Base-by-base conservation (phyloP, 2,888 invertebrate species). In the Nymphalis c-album region DNA sequence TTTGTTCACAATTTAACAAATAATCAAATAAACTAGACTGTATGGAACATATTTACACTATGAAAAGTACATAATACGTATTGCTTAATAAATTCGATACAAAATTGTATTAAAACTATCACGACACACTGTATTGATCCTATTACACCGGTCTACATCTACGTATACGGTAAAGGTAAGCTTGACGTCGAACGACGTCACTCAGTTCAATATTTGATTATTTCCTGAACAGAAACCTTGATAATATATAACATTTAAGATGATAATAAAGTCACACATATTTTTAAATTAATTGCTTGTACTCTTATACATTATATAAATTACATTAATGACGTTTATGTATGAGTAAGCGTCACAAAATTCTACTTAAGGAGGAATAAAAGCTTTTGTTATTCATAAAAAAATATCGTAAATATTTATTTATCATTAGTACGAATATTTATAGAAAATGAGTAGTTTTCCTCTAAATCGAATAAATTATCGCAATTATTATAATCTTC, bases 161-260 rank as follows among this genome's bases (percentile, higher is more conserved):
- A 71, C 70, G 70, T 68, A 71, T 63, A 71, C 59, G 62, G 64
- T 63, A 60, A 31, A 48, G 45, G 63, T 57, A 60, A 45, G 53
- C 59, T 63, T 71, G 73, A 74, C 73, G 74, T 73, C 47, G 64
- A 26, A 58, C 47, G 61, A 74, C 76, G 76, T 76, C 76, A 74
- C 71, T 64, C 60, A 58, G 64, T 55, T 67, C 71, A 70, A 65
- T 71, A 65, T 63, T 72, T 65, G 67, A 71, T 69, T 63, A 60
- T 73, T 76, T 76, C 76, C 76, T 76, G 73, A 66, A 67, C 65
- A 71, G 64, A 66, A 72, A 69, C 76, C 76, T 76, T 76, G 76
- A 71, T 69, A 70, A 57, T 46, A 17, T 46, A 17, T 71, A 68
- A 68, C 68, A 73, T 75, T 74, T 71, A 71, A 73, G 70, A 73